Evolutionary conservation across 2,797 vertebrate genomes (phyloP), one percentile per base, ranked within the genome.

Genomic region (Microctenopoma steveboyesi): DNA sequence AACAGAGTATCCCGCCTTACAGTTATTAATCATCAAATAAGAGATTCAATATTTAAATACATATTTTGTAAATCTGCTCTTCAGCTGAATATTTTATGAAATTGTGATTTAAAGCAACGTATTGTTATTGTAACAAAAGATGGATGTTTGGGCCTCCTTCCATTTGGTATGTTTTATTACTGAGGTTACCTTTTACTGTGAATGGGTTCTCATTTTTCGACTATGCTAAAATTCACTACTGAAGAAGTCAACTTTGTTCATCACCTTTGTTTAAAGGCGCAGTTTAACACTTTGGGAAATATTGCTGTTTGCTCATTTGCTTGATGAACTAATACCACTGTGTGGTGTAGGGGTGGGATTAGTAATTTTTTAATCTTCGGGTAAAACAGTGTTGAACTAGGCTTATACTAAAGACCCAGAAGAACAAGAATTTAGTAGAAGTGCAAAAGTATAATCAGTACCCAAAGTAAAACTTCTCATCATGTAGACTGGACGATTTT

Each of bases 31-130:
- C 11, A 14, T 61, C 13, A 64, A 60, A 18, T 66, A 60, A 78
- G 70, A 81, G 79, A 88, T 83, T 82, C 86, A 86, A 68, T 76
- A 80, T 91, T 83, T 71, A 76, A 85, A 78, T 76, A 63, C 27
- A 54, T 79, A 75, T 91, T 90, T 91, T 91, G 84, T 88, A 85
- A 89, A 87, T 76, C 28, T 61, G 66, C 81, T 80, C 74, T 74
- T 88, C 61, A 58, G 66, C 74, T 86, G 47, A 69, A 82, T 88
- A 85, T 83, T 84, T 88, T 81, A 82, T 83, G 59, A 82, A 79
- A 79, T 76, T 85, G 58, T 81, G 83, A 82, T 88, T 88, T 72
- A 64, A 83, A 76, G 58, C 49, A 0, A 49, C 60, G 64, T 71
- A 57, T 79, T 84, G 65, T 76, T 78, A 74, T 73, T 83, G 84